These are phyloP conservation scores for Puma concolor DNA, from an alignment of 2,113 vertebrate genomes.

Conservation along the genomic window DNA sequence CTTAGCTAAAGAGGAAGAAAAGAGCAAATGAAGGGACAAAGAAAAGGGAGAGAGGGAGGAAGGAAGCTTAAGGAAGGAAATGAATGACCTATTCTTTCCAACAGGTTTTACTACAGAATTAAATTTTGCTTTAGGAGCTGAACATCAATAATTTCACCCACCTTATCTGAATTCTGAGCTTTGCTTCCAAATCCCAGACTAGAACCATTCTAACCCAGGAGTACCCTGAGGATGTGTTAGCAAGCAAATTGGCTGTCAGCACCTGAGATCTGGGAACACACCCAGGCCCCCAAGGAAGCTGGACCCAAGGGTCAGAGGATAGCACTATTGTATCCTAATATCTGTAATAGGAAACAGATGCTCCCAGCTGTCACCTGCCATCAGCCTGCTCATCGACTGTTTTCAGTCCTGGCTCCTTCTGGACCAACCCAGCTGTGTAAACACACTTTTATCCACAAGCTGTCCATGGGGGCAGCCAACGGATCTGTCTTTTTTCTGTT, in stretches of 20 bases:
- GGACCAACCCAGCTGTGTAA: conserved; percentile 70
- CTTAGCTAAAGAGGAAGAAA: background rate
- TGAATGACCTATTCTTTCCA: background rate
- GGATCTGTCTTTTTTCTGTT: conserved; percentile 50
- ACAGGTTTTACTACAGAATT: conserved; percentile 52
- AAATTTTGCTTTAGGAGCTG: conserved; percentile 2
- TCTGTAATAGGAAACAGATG: conserved; percentile 70
- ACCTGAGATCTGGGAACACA: conserved; percentile 52
- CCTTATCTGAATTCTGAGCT: background rate
- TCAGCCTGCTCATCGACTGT: conserved; percentile 45
- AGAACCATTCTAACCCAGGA: background rate
- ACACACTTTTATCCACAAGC: conserved; percentile 66
- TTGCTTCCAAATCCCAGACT: conserved; percentile 9
- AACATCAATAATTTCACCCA: conserved; percentile 2
- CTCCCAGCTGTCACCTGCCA: conserved; percentile 4
- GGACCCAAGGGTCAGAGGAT: conserved; percentile 16
- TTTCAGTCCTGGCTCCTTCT: conserved; percentile 55
- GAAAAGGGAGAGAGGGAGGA: no score
- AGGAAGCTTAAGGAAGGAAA: background rate
- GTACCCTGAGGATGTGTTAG: conserved; percentile 18
- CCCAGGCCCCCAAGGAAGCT: background rate
- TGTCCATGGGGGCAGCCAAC: background rate
- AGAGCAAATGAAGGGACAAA: background rate
- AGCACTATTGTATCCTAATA: background rate
- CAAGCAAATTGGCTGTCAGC: conserved; percentile 60